Evolutionary conservation across 2,888 invertebrate genomes (phyloP).

Genomic region (Apotomis betuletana): DNA sequence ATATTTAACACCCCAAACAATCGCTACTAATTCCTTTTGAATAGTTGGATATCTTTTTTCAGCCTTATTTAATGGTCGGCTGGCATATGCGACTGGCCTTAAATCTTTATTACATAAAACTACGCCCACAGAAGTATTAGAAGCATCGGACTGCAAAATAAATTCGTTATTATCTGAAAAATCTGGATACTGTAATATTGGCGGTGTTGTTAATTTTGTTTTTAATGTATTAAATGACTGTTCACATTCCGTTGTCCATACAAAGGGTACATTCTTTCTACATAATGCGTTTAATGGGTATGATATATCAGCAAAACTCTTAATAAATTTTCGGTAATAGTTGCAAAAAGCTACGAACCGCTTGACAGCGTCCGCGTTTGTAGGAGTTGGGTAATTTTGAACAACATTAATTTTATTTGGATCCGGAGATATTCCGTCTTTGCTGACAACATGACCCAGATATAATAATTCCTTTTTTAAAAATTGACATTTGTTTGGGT

Average conservation of each 20-base stretch:
- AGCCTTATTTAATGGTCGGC: too few species aligned
- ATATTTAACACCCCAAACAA: slow-evolving; percentile 26
- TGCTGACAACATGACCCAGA: slow-evolving; percentile 32
- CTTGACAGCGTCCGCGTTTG: not conserved
- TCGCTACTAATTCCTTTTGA: slow-evolving; percentile 22
- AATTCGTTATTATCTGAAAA: not conserved
- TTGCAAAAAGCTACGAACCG: not conserved
- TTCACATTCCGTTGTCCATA: not conserved
- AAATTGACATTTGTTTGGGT: slow-evolving; percentile 36
- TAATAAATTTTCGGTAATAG: not conserved
- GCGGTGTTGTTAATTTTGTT: not conserved
- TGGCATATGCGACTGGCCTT: not conserved
- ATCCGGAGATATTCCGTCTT: slow-evolving; percentile 21
- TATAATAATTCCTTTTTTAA: slow-evolving; percentile 30
- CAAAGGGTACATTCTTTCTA: not conserved
- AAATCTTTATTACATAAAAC: not conserved
- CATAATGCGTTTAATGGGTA: not conserved
- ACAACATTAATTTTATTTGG: not conserved
- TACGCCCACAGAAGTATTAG: too few species aligned
- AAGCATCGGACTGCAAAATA: not conserved
- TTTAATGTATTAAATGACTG: not conserved
- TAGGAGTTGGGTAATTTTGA: not conserved
- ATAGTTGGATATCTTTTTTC: not conserved
- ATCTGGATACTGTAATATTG: not conserved
- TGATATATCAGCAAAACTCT: not conserved